Evolutionary conservation across 1,140 invertebrate species (phyloP), one percentile per base, ranked within the genome.

Genomic region (Dreissena rostriformis): DNA sequence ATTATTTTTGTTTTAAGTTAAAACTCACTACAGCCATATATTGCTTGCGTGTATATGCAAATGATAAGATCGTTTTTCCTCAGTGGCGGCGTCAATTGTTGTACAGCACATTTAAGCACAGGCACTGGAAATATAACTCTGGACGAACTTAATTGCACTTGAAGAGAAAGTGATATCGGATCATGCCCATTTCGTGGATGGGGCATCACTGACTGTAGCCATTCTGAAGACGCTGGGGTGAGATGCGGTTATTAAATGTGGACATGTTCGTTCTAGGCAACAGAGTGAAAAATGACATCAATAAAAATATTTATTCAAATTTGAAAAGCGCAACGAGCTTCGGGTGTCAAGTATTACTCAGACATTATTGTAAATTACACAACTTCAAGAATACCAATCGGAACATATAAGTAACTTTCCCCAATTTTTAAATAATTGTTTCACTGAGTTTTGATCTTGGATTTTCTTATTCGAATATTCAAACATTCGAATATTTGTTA

Each of bases 141-240:
- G 24, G 68, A 72, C 29, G 71, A 72, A 14, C 11, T 82, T 2
- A 6, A 19, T 7, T 82, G 79, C 63, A 73, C 68, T 15, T 68
- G 79, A 19, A 63, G 1, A 22, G 79, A 82, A 55, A 22, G 19
- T 5, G 79, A 82, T n/a, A 49, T 82, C 7, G 22, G 52, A 5
- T 12, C 72, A 4, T 82, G 79, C 52, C 10, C 51, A 49, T 24
- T 1, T 52, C 19, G 7, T 1, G 52, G 24, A 2, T 82, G 79
- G 79, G 70, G 61, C 51, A 63, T 57, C 15, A 24, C 53, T 24
- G 51, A 80, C 28, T 80, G 77, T n/a, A 26, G 65, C 0, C 77
- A 80, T 29, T 26, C 5, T 14, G 77, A 80, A 61, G 77, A 80
- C 53, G 77, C 77, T 12, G 77, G 66, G 17, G 77, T 80, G 6